Evolutionary conservation across 2,888 invertebrate species (phyloP).

Genomic region (Drosophila lacicola): DNA sequence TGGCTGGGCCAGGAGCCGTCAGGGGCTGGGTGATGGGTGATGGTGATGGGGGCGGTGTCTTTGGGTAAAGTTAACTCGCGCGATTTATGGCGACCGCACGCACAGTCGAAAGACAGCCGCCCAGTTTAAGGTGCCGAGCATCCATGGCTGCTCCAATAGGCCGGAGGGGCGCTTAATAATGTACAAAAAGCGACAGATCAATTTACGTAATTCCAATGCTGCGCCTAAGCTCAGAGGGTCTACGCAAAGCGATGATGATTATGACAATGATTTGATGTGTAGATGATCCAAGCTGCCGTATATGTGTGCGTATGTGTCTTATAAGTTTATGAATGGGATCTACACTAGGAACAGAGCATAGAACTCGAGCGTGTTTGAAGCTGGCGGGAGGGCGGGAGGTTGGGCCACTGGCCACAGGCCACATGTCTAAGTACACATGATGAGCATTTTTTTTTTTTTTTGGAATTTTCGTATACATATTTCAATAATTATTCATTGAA

Average conservation of each 20-base stretch:
- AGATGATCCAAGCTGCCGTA: constrained; percentile 23
- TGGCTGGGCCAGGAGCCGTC: not conserved
- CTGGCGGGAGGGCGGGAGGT: not conserved
- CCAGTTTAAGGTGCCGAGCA: constrained; percentile 4
- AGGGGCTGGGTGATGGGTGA: no score
- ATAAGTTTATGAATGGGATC: constrained; percentile 51
- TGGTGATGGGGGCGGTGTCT: not conserved
- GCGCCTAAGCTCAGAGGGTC: constrained; percentile 43
- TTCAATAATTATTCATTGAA: constrained; percentile 31
- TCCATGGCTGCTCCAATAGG: not conserved
- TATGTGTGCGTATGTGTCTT: constrained; percentile 5
- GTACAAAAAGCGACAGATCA: constrained; percentile 63
- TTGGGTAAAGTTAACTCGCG: constrained; percentile 32
- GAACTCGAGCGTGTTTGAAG: constrained; percentile 3
- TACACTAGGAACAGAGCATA: constrained; percentile 10
- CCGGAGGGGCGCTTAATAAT: constrained; percentile 39
- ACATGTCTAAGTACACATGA: constrained; percentile 16
- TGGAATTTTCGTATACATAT: constrained; percentile 9
- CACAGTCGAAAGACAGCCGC: constrained; percentile 36
- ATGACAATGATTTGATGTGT: constrained; percentile 54
- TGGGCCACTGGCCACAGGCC: constrained; percentile 36
- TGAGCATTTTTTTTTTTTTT: constrained; percentile 21
- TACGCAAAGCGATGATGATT: constrained; percentile 31
- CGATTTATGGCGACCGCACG: constrained; percentile 48
- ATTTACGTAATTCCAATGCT: constrained; percentile 67